These are phyloP conservation scores for Tetrapedia diversipes DNA, from an alignment of 2,888 invertebrate species.

Conservation along the genomic window DNA sequence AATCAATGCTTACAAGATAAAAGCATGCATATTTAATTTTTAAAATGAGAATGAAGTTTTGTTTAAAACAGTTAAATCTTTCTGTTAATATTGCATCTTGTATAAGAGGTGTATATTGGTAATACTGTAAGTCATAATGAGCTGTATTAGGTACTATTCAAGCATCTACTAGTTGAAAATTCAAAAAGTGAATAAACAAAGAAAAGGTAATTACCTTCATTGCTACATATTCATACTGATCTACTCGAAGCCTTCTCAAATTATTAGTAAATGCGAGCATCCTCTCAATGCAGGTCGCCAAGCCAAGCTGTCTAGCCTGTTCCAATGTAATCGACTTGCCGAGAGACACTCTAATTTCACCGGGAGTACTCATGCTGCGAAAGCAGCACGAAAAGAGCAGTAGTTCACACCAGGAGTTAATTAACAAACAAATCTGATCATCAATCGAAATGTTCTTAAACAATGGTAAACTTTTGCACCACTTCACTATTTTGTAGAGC, in stretches of 20 bases:
- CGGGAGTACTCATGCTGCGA: conserved; percentile 95
- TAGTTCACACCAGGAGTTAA: conserved; percentile 98
- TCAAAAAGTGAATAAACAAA: not conserved
- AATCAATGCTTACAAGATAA: too few relatives aligned
- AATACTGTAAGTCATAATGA: too few relatives aligned
- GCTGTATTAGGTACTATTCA: not conserved
- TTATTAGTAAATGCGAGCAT: conserved; percentile 98
- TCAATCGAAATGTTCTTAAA: conserved; percentile 99
- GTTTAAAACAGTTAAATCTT: too few relatives aligned
- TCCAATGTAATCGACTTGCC: conserved; percentile 87
- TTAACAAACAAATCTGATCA: conserved; percentile 97
- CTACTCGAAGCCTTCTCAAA: conserved; percentile 93
- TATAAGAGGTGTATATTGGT: too few relatives aligned
- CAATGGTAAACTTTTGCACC: conserved; percentile 98
- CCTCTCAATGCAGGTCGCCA: conserved; percentile 94
- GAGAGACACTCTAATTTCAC: conserved; percentile 91
- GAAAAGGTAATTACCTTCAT: conserved; percentile 89
- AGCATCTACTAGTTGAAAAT: not conserved
- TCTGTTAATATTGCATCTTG: too few relatives aligned
- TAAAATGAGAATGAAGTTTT: too few relatives aligned
- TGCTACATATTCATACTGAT: conserved; percentile 98
- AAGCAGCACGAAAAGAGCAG: conserved; percentile 96
- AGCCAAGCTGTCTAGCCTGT: conserved; percentile 89
- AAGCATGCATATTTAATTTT: too few relatives aligned
- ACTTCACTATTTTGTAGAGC: conserved; percentile 98